phyloP scores from a whole-genome alignment of 2,113 vertebrate genomes.

The Indicator maculatus region DNA sequence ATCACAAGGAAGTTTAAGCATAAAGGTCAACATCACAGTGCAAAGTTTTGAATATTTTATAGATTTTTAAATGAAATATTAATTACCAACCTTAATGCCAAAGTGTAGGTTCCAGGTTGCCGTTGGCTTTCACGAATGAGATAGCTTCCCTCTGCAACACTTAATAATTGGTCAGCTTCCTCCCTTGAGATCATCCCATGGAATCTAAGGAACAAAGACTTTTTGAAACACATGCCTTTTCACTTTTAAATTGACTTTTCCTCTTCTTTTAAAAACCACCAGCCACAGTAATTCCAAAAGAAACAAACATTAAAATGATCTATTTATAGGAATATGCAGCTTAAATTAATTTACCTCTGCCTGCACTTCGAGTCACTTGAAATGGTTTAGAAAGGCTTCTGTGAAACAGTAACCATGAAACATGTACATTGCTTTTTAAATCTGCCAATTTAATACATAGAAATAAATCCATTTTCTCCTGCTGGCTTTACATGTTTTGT shows the following conservation, averaged over 20 bases:
- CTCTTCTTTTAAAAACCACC: neutral
- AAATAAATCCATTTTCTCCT: conserved; percentile 38
- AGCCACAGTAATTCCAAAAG: neutral
- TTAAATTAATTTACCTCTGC: conserved; percentile 14
- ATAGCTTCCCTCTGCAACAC: conserved; percentile 96
- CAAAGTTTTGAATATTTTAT: conserved; percentile 58
- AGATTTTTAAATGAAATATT: conserved; percentile 44
- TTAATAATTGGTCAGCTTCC: conserved; percentile 91
- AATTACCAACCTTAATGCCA: conserved; percentile 91
- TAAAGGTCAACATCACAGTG: neutral
- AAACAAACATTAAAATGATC: neutral
- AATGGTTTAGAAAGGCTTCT: conserved; percentile 8
- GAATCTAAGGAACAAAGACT: conserved; percentile 81
- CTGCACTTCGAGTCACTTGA: conserved; percentile 23
- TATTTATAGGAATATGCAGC: neutral
- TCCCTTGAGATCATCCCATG: conserved; percentile 99
- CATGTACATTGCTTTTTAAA: neutral
- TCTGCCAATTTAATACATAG: neutral
- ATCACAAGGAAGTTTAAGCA: neutral
- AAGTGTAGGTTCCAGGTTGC: conserved; percentile 95
- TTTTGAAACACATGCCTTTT: neutral
- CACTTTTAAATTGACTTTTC: neutral
- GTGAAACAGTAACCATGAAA: neutral
- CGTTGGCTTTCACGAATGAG: conserved; percentile 98
- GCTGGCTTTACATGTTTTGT: neutral